Base-by-base conservation (phyloP, 2,797 vertebrate genomes). In the Microcaecilia unicolor region DNA sequence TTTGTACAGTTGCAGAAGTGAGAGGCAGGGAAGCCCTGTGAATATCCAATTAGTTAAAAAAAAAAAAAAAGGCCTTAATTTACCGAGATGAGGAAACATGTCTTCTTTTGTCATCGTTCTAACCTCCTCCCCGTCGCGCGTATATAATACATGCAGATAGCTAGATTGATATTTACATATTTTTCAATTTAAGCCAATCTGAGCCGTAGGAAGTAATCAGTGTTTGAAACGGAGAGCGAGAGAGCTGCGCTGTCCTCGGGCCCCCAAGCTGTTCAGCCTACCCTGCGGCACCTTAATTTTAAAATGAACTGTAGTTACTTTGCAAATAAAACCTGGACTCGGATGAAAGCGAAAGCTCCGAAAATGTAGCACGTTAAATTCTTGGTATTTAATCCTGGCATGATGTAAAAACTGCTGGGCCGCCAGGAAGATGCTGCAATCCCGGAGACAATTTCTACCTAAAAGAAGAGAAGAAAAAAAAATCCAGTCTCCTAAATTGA, bases 201-300 rank as follows among this genome's bases (percentile, higher is more conserved):
- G 42, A 53, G 35, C 4, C 25, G n/a, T 39, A 33, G 33, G 28
- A 40, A 51, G 37, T 22, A 37, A 54, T 48, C 25, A 37, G 26
- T 32, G 37, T 33, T 34, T 43, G 25, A 47, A n/a, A n/a, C n/a
- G n/a, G n/a, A n/a, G n/a, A n/a, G 33, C 4, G 47, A 11, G 27
- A 23, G 31, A 32, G 28, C 10, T 16, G 6, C 15, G 49, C 16
- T 22, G 5, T 44, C 41, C 8, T 11, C 48, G 15, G 41, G 43
- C 31, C 18, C 28, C 27, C 37, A 24, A 35, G 10, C 25, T 12
- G 40, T 10, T 41, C 48, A 28, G 24, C 18, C 44, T 54, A 10
- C 35, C 27, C 28, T 57, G n/a, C n/a, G n/a, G n/a, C n/a, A 41
- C 39, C 58, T 51, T 45, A 50, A 45, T 45, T 57, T 52, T 33